These are phyloP conservation scores for Diploptera punctata DNA, from an alignment of 2,888 invertebrate genomes.

Conservation along the genomic window DNA sequence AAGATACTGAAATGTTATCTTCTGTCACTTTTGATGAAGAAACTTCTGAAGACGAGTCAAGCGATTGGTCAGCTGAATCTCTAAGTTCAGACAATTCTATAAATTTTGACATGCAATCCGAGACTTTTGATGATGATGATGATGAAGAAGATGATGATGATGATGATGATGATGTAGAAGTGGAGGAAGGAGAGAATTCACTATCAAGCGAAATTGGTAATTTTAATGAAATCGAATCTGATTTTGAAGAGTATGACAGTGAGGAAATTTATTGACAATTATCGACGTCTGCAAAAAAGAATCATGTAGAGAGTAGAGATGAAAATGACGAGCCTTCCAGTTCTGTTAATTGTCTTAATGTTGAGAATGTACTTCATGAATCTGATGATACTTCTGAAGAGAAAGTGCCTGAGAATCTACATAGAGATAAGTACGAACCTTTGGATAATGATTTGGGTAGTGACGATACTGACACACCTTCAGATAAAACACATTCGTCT, in stretches of 20 bases:
- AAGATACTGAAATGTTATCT: too few relatives aligned
- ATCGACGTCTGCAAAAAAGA: too few relatives aligned
- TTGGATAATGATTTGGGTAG: not conserved
- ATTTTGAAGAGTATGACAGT: not conserved
- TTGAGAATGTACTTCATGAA: not conserved
- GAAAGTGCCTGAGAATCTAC: not conserved
- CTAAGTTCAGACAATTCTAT: too few relatives aligned
- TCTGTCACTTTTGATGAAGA: too few relatives aligned
- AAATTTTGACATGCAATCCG: conserved; percentile 10
- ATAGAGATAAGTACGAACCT: conserved; percentile 26
- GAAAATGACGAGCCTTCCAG: not conserved
- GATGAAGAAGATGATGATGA: not conserved
- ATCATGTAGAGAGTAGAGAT: too few relatives aligned
- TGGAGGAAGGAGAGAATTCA: not conserved
- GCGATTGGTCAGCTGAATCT: too few relatives aligned
- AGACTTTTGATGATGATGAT: conserved; percentile 9
- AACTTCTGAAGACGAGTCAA: too few relatives aligned
- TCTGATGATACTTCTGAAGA: conserved; percentile 1
- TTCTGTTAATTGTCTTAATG: not conserved
- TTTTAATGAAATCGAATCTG: not conserved
- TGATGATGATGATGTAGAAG: conserved; percentile 15
- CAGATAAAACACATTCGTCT: too few relatives aligned
- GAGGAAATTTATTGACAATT: not conserved
- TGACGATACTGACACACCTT: too few relatives aligned
- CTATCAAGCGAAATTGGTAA: not conserved